Conservation (phyloP, 2,888 invertebrate species). For the Drosophila diplacantha region DNA sequence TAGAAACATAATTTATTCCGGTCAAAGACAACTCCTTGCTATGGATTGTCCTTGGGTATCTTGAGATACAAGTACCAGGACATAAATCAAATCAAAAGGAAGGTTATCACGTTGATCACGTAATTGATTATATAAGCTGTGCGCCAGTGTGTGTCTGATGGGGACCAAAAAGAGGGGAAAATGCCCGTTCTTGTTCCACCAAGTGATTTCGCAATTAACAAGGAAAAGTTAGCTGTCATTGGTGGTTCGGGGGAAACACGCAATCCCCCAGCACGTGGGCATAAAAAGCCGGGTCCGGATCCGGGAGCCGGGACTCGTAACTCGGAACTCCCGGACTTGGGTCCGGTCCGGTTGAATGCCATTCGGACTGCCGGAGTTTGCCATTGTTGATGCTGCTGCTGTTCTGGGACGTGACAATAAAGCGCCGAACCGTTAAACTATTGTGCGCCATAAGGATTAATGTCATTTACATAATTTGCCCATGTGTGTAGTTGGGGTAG, state of each 20-base stretch:
- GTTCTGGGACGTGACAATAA: conserved; percentile 70
- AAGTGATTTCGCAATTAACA: conserved; percentile 72
- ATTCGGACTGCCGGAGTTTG: conserved; percentile 35
- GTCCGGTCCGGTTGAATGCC: conserved; percentile 22
- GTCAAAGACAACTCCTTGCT: conserved; percentile 2
- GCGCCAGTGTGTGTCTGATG: conserved; percentile 12
- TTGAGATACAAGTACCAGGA: conserved; percentile 27
- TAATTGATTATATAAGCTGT: conserved; percentile 65
- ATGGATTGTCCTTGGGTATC: conserved; percentile 7
- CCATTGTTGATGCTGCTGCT: conserved; percentile 36
- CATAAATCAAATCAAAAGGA: conserved; percentile 41
- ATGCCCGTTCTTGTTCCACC: conserved; percentile 41
- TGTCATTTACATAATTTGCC: conserved; percentile 73
- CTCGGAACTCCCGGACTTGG: conserved; percentile 15
- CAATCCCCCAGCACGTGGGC: conserved; percentile 43
- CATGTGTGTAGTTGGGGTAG: conserved; percentile 40
- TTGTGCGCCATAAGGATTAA: conserved; percentile 73
- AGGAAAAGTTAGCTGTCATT: conserved; percentile 44
- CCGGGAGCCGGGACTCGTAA: not conserved
- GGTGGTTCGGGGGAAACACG: conserved; percentile 18
- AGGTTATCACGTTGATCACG: conserved; percentile 55
- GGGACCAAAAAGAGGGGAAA: conserved; percentile 2
- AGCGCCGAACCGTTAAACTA: conserved; percentile 73
- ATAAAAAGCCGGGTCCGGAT: conserved; percentile 28
- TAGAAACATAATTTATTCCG: conserved; percentile 16